Conservation (phyloP, 2,888 invertebrate genomes). For the Ceratothoa steindachneri region DNA sequence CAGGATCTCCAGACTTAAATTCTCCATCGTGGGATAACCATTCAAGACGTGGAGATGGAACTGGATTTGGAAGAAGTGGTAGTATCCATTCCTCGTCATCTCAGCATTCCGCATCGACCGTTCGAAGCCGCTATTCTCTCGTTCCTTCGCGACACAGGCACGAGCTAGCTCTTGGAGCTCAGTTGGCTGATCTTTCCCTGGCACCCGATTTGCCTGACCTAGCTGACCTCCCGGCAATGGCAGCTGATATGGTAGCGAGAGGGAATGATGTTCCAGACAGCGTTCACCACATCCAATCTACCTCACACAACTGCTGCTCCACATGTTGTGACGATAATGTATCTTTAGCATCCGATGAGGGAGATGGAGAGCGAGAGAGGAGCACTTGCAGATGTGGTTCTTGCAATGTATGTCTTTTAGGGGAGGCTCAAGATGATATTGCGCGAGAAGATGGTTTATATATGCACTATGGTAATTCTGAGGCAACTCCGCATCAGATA, state of each 20-base stretch:
- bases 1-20: neutral
- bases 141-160: slow-evolving; percentile 31
- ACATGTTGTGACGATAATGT: slow-evolving; percentile 46
- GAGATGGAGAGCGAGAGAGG: slow-evolving; percentile 22
- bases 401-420: slow-evolving; percentile 34
- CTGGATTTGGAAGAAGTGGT: slow-evolving; percentile 45
- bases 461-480: neutral
- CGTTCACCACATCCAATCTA: slow-evolving; percentile 24
- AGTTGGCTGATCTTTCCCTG: slow-evolving; percentile 31
- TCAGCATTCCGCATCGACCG: slow-evolving; percentile 49
- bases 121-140: slow-evolving; percentile 47
- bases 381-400: slow-evolving; percentile 37
- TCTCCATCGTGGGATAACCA: neutral
- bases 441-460: slow-evolving; percentile 10
- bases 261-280: slow-evolving; percentile 42
- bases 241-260: slow-evolving; percentile 35
- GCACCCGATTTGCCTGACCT: slow-evolving; percentile 42
- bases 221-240: slow-evolving; percentile 42
- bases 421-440: slow-evolving; percentile 16
- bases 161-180: slow-evolving; percentile 39
- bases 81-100: slow-evolving; percentile 50
- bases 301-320: slow-evolving; percentile 48
- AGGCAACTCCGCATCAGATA: neutral
- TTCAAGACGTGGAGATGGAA: slow-evolving; percentile 17
- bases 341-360: slow-evolving; percentile 28